Percentiles rank a stretch among this genome's conserved stretches.
Conservation (phyloP, 1,140 invertebrate genomes). For the Lordiphosa stackelbergi region DNA sequence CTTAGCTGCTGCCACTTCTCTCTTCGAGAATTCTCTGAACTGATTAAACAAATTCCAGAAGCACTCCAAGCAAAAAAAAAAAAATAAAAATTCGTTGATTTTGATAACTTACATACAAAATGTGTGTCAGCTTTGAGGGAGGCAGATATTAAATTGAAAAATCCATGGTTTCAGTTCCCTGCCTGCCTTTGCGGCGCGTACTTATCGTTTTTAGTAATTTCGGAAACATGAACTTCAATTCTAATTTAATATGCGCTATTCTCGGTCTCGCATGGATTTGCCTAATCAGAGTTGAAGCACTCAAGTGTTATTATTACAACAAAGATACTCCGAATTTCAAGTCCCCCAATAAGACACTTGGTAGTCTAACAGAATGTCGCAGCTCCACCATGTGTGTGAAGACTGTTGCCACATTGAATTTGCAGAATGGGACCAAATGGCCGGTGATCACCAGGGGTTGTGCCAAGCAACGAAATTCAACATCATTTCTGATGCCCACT, state of each 20-base stretch:
- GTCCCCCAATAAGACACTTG: not conserved
- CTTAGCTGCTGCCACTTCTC: no score
- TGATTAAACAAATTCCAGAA: no score
- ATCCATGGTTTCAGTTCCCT: no score
- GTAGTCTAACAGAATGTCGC: slow-evolving; percentile 18
- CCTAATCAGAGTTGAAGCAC: not conserved
- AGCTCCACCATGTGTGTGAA: slow-evolving; percentile 45
- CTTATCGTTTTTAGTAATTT: not conserved
- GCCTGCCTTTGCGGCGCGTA: not conserved
- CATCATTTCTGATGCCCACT: not conserved
- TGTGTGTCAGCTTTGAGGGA: no score
- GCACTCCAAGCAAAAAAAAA: no score
- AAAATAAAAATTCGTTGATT: no score
- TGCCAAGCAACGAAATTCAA: slow-evolving; percentile 15
- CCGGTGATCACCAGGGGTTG: slow-evolving; percentile 19
- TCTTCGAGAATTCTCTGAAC: no score
- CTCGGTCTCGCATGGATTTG: not conserved
- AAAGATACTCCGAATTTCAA: slow-evolving; percentile 18
- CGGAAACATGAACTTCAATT: not conserved
- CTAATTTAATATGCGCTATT: no score
- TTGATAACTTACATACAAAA: no score
- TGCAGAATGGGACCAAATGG: slow-evolving; percentile 11
- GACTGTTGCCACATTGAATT: not conserved
- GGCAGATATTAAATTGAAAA: no score
- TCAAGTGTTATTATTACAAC: slow-evolving; percentile 27